A percentile compares a stretch with the other conserved stretches of the same genome.
Conservation (phyloP, 2,797 vertebrate genomes). For the Pangasius krempfi region DNA sequence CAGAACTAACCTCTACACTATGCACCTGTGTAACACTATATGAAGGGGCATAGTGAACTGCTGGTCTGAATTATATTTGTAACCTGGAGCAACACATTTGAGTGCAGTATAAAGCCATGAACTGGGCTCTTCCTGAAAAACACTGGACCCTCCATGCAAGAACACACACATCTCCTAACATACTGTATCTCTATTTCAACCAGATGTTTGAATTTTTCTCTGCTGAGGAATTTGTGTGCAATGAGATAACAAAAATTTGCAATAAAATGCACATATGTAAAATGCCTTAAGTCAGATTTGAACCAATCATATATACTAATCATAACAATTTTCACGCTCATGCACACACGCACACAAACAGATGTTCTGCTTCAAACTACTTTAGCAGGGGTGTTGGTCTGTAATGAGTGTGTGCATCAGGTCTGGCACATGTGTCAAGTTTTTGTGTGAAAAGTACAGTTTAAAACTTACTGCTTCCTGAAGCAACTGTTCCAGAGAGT, state of each 20-base stretch:
- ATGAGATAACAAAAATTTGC: slow-evolving; percentile 49
- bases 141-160: slow-evolving; percentile 2
- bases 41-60: slow-evolving; percentile 42
- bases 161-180: slow-evolving; percentile 26
- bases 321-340: slow-evolving; percentile 37
- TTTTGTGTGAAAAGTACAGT: neutral
- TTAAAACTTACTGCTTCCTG: slow-evolving; percentile 88
- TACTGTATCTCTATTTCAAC: slow-evolving; percentile 41
- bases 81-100: slow-evolving; percentile 41
- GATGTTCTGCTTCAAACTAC: slow-evolving; percentile 53
- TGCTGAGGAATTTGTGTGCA: slow-evolving; percentile 48
- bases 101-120: slow-evolving; percentile 40
- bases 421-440: neutral
- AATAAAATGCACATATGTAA: slow-evolving; percentile 50
- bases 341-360: slow-evolving; percentile 41
- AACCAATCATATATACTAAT: slow-evolving; percentile 42
- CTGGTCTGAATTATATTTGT: slow-evolving; percentile 53
- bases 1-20: slow-evolving; percentile 47
- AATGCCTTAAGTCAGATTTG: slow-evolving; percentile 44
- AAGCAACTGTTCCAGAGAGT: slow-evolving; percentile 93
- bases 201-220: slow-evolving; percentile 52
- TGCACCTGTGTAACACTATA: slow-evolving; percentile 54
- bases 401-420: slow-evolving; percentile 25
- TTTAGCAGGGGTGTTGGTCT: slow-evolving; percentile 37
- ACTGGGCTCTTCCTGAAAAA: slow-evolving; percentile 35